These are phyloP conservation scores for Cyclopterus lumpus DNA, from an alignment of 2,797 vertebrate genomes.

Conservation along the genomic window DNA sequence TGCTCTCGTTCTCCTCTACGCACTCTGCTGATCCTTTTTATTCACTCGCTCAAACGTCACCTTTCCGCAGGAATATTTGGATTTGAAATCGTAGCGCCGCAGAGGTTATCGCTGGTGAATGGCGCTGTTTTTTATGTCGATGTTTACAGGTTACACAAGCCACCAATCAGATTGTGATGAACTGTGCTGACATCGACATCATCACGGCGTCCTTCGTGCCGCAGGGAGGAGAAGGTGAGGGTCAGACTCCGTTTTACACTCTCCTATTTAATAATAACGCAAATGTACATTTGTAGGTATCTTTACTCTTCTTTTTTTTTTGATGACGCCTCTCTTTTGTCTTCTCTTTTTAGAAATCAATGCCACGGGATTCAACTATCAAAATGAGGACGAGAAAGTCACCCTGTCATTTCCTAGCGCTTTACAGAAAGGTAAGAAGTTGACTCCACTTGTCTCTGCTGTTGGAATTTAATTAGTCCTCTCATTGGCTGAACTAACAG, in stretches of 20 bases:
- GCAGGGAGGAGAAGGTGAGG: slow-evolving; percentile 94
- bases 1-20: not conserved
- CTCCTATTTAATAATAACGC: not conserved
- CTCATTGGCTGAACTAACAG: no score
- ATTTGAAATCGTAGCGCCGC: not conserved
- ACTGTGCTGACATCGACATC: slow-evolving; percentile 99
- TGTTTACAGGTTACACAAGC: slow-evolving; percentile 92
- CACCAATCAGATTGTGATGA: slow-evolving; percentile 99
- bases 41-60: not conserved
- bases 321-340: no score
- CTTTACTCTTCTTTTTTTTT: not conserved
- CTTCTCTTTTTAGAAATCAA: slow-evolving; percentile 89
- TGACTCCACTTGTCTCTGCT: not conserved
- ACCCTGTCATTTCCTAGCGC: slow-evolving; percentile 95
- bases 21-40: not conserved
- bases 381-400: slow-evolving; percentile 99
- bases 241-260: not conserved
- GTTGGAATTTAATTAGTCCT: not conserved
- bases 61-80: not conserved
- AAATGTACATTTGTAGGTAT: not conserved
- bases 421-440: slow-evolving; percentile 90
- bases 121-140: slow-evolving; percentile 43
- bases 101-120: not conserved
- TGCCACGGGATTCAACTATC: slow-evolving; percentile 98
- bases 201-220: slow-evolving; percentile 96